phyloP scores from a whole-genome alignment of 2,888 invertebrate species.

The Calliopum simillimum region DNA sequence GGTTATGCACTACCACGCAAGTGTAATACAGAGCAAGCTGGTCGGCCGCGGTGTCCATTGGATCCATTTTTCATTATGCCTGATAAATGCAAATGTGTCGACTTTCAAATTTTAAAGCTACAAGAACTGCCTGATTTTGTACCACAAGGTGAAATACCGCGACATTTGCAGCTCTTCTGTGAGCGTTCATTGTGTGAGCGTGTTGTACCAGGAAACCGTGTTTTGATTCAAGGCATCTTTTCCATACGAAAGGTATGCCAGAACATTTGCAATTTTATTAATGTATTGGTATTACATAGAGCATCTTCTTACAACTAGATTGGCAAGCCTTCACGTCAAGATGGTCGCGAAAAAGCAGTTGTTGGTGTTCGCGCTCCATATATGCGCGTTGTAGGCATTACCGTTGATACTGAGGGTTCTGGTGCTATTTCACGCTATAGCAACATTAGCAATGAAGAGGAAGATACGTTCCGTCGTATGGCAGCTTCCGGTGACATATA shows the following conservation, averaged over 20 bases:
- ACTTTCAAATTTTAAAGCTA: slow-evolving; percentile 97
- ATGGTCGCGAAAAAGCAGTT: slow-evolving; percentile 80
- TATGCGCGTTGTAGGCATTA: slow-evolving; percentile 92
- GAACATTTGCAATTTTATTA: neutral
- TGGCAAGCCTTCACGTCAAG: slow-evolving; percentile 74
- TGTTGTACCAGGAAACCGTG: slow-evolving; percentile 95
- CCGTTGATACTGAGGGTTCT: slow-evolving; percentile 84
- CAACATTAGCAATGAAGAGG: slow-evolving; percentile 77
- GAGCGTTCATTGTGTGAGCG: slow-evolving; percentile 93
- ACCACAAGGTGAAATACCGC: slow-evolving; percentile 94
- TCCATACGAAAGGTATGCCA: slow-evolving; percentile 84
- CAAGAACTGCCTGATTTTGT: slow-evolving; percentile 96
- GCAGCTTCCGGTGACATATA: slow-evolving; percentile 89
- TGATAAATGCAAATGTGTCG: slow-evolving; percentile 96
- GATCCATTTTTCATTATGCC: slow-evolving; percentile 99
- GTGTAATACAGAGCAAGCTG: slow-evolving; percentile 95
- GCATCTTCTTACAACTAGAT: slow-evolving; percentile 38
- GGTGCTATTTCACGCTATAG: slow-evolving; percentile 72
- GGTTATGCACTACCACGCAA: slow-evolving; percentile 95
- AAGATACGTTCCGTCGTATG: slow-evolving; percentile 74
- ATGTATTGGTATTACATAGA: neutral
- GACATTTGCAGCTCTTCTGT: slow-evolving; percentile 94
- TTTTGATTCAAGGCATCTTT: slow-evolving; percentile 93
- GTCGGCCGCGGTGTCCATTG: slow-evolving; percentile 91
- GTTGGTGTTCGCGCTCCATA: slow-evolving; percentile 96